Base-by-base conservation (phyloP, 2,797 vertebrate genomes). In the Sternarchorhynchus goeldii region DNA sequence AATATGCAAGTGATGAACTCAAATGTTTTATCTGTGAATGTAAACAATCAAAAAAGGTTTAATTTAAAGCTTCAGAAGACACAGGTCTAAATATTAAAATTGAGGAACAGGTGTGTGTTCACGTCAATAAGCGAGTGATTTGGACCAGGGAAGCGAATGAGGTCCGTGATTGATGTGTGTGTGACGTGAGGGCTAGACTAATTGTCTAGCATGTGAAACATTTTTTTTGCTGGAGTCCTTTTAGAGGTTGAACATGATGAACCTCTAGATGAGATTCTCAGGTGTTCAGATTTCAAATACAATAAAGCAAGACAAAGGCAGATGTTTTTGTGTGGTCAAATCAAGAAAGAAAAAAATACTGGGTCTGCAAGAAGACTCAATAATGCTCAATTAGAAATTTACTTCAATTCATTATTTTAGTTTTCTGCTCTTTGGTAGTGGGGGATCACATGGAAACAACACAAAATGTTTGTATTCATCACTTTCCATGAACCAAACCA, bases 401-500 rank as follows among this genome's bases (percentile, higher is more conserved):
- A 45, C 2, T 58, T 50, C 20, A 53, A 17, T 70, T 20, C 55
- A 31, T 63, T 65, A 55, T 59, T 69, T 56, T 18, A 2, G 39
- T 18, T 75, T 34, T 59, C 6, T 55, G 58, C 60, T 66, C 67
- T 14, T 55, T 12, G 7, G 18, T n/a, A 7, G 10, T 45, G 17
- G 14, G 20, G 6, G 10, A 75, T 50, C 62, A 41, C 76, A 74
- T 77, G 77, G 80, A 80, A 82, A 79, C 64, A 74, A 79, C 45
- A 80, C 41, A 75, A 75, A 64, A 73, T 76, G 41, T 18, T 53
- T 21, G 41, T 21, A 45, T 64, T 74, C 78, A 76, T 80, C 78
- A 3, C 78, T 78, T 81, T 82, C 81, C 64, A 39, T 79, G 71
- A 82, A 81, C 31, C 41, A 59, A 80, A 41, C 63, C 75, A 76